Percentiles rank a stretch among this genome's conserved stretches.
These are phyloP conservation scores for Rhynchonycteris naso DNA, from an alignment of 2,797 vertebrate genomes.

Conservation along the genomic window DNA sequence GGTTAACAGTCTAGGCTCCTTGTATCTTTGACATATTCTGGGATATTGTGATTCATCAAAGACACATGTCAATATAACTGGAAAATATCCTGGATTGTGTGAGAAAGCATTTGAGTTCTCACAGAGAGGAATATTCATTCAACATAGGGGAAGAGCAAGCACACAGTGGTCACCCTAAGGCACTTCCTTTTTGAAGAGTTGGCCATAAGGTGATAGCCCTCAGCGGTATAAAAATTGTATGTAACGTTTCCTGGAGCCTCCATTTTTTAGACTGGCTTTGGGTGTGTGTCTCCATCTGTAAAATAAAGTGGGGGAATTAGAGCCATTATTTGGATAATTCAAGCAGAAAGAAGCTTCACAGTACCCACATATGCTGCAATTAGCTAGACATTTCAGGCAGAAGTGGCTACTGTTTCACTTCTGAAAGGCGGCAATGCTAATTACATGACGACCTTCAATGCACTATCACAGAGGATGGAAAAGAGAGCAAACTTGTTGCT, in stretches of 20 bases:
- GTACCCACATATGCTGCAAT: slow-evolving; percentile 16
- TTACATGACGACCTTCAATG: background rate
- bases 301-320: background rate
- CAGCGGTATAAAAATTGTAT: background rate
- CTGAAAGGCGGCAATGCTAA: slow-evolving; percentile 2
- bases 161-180: slow-evolving; percentile 19
- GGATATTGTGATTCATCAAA: slow-evolving; percentile 2
- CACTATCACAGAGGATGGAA: background rate
- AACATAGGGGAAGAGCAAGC: slow-evolving; percentile 19
- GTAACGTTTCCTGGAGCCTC: background rate
- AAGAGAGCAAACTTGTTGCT: background rate
- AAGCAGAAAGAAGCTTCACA: background rate
- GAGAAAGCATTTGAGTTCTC: background rate
- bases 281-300: background rate
- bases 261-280: background rate
- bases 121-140: background rate
- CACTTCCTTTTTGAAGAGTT: background rate
- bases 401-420: background rate
- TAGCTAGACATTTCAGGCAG: slow-evolving; percentile 47
- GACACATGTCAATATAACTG: background rate
- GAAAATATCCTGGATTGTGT: background rate
- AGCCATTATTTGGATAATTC: slow-evolving; percentile 44
- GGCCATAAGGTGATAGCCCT: background rate
- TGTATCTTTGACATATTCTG: background rate
- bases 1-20: background rate